Base-by-base conservation (phyloP, 2,113 vertebrate genomes). In the Dicerorhinus sumatrensis region DNA sequence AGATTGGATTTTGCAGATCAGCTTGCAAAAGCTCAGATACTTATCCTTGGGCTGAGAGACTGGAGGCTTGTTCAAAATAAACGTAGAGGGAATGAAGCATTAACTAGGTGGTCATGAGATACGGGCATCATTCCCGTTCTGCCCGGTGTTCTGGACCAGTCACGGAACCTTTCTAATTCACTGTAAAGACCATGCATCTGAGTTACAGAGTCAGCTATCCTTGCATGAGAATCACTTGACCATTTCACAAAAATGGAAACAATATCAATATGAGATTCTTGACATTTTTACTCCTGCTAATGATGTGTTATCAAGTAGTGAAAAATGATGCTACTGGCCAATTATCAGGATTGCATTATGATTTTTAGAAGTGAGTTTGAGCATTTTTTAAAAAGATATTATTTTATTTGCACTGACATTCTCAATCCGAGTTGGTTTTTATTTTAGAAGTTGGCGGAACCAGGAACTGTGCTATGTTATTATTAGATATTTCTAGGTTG, bases 381-480 rank as follows among this genome's bases (percentile, higher is more conserved):
- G 23, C 51, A 42, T 58, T 42, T 48, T 65, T 67, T 12, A 12
- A 0, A 87, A 91, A 84, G 25, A 9, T 72, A 87, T 70, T 82
- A 29, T n/a, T 89, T 93, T 72, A 72, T 89, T 94, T 97, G 80
- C 70, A 67, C 29, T 80, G 36, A 70, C 31, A 25, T 29, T n/a
- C 54, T 87, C 29, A 39, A 42, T 89, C 42, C 23, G 51, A 95
- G 63, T 76, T 97, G 46, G 27, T 84, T 96, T 97, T 97, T 73
- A 60, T 97, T 95, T 98, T 96, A 92, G 58, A 96, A 76, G 18
- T 83, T 86, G 79, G 69, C 92, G 93, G 86, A 91, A 54, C 20
- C 36, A 80, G 31, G 76, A 77, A 62, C 29, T 7, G 14, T 84
- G 96, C 39, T 79, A n/a, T 83, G 76, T 88, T 96, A 83, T 91